These are phyloP conservation scores for Heteronetta atricapilla DNA, from an alignment of 2,113 vertebrate species.

Conservation along the genomic window DNA sequence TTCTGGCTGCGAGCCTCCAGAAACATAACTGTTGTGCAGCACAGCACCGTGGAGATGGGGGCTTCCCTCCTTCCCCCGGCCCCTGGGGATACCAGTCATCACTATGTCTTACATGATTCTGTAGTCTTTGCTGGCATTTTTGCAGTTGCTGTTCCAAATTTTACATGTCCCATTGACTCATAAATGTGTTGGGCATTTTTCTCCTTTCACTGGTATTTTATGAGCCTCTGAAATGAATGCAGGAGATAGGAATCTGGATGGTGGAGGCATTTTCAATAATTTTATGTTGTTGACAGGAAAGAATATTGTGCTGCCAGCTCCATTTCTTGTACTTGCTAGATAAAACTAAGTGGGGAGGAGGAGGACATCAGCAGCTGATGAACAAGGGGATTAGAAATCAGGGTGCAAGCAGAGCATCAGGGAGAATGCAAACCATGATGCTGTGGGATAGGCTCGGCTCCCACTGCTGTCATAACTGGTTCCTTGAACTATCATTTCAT, in stretches of 20 bases:
- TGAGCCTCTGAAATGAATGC: background rate
- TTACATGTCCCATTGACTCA: background rate
- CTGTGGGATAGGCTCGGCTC: background rate
- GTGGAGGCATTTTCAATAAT: slow-evolving; percentile 12
- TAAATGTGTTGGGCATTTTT: background rate
- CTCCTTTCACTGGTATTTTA: background rate
- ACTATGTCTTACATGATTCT: background rate
- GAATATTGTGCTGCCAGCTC: background rate
- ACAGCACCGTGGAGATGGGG: background rate
- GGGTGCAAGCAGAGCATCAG: background rate
- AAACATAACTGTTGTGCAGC: background rate
- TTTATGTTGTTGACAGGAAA: slow-evolving; percentile 26
- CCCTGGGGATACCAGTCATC: accelerated
- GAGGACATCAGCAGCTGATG: background rate
- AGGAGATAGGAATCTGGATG: slow-evolving; percentile 14
- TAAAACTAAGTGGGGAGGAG: background rate
- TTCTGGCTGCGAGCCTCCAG: background rate
- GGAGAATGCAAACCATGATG: background rate
- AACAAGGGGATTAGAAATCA: background rate
- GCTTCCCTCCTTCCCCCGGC: background rate
- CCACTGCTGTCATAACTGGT: background rate
- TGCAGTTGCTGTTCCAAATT: background rate
- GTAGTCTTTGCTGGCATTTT: background rate
- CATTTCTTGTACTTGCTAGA: background rate
- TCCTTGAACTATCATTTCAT: background rate